Evolutionary conservation across 2,888 invertebrate genomes (phyloP), one percentile per base, ranked within the genome.

Genomic region (Miltochrista miniata): DNA sequence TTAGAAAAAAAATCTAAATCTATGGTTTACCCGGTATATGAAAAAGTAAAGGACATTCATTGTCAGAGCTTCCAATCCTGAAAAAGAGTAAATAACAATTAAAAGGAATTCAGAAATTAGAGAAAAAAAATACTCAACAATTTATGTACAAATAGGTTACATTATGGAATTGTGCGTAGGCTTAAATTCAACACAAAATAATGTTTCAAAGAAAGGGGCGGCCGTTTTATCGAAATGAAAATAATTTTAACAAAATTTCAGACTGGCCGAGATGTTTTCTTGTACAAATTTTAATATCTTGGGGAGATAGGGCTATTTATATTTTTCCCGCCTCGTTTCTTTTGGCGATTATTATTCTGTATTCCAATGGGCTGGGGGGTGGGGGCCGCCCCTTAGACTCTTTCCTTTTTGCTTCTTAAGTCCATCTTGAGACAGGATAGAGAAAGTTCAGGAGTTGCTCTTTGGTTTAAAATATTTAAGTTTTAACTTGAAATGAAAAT

Each of bases 381-480:
- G 69, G 66, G 74, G 79, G 64, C 71, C 82, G 70, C 85, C 88
- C 89, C 81, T 70, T 61, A 81, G 82, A 90, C 91, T 90, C 90
- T 91, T 90, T 90, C 91, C 90, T 91, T 91, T 91, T 91, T 90
- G 91, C 90, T 91, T 90, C 91, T 90, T 90, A 91, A 91, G 91
- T 91, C 91, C 91, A 91, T 91, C 91, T 90, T 89, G 90, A 89
- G 85, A 85, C 79, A 68, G 86, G 56, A 76, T 72, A 68, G 67
- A 13, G 74, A 43, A 56, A 61, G 37, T 42, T 53, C 52, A 80
- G 71, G 83, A 83, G 76, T 72, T 47, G 74, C 18, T 14, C 37
- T 24, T 24, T 11, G 7, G 11, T 33, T 11, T 13, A 13, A 40
- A 9, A 12, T 18, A 7, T 29, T 12, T 15, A n/a, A n/a, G n/a